These are phyloP conservation scores for Halichoeres trimaculatus DNA, from an alignment of 2,113 vertebrate genomes.

Conservation along the genomic window DNA sequence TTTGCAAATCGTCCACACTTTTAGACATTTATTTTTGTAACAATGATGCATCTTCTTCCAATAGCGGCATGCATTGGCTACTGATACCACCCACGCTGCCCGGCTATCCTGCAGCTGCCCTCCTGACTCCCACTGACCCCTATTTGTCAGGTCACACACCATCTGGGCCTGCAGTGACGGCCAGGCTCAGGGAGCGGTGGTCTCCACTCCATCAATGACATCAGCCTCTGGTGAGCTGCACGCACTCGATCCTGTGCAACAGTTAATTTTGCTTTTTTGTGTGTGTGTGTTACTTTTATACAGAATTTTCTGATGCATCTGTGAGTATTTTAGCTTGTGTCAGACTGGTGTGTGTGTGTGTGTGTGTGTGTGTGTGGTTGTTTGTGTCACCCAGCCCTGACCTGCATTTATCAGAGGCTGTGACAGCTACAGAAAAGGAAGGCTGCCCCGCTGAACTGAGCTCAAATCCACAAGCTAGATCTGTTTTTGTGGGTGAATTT, in stretches of 20 bases:
- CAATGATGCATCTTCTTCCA: neutral
- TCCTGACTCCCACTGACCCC: constrained; percentile 62
- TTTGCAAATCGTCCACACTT: neutral
- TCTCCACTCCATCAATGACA: constrained; percentile 58
- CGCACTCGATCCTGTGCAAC: neutral
- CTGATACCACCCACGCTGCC: constrained; percentile 56
- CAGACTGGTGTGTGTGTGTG: neutral
- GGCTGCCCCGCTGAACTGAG: neutral
- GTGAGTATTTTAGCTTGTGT: neutral
- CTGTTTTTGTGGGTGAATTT: neutral
- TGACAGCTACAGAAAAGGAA: neutral
- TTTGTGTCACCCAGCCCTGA: constrained; percentile 22
- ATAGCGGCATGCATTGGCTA: neutral
- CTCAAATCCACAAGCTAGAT: neutral
- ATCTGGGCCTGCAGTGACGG: constrained; percentile 48
- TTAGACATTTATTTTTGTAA: neutral
- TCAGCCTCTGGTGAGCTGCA: neutral
- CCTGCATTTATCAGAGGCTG: constrained; percentile 19
- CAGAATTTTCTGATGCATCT: neutral
- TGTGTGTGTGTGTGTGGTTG: constrained; percentile 1
- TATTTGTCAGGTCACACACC: constrained; percentile 70
- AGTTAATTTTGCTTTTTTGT: too few species aligned
- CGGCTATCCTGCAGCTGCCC: constrained; percentile 48
- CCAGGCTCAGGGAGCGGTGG: constrained; percentile 2
- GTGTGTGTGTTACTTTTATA: neutral